Conservation (phyloP, 2,797 vertebrate species). For the Otolemur crassicaudatus region DNA sequence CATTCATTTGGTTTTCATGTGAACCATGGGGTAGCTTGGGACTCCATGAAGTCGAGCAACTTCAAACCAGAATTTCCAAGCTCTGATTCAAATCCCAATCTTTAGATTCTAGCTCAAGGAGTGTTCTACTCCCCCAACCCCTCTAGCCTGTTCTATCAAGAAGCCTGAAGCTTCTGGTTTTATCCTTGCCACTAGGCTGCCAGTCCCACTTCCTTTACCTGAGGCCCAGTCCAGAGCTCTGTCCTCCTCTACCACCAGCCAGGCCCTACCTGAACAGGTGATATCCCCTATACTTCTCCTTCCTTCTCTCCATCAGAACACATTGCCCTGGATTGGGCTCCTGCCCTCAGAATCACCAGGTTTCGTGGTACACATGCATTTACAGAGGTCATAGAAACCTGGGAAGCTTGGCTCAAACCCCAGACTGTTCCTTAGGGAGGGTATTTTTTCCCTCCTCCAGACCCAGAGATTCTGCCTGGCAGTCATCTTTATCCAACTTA, state of each 20-base stretch:
- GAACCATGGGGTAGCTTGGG: not conserved
- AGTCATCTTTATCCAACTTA: not conserved
- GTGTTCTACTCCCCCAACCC: not conserved
- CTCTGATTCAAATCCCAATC: not conserved
- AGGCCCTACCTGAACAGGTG: not conserved
- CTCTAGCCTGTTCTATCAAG: not conserved
- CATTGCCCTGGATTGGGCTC: not conserved
- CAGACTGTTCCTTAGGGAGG: not conserved
- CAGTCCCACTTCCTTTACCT: not conserved
- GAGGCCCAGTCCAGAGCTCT: not conserved
- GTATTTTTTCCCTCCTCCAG: not conserved
- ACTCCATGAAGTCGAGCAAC: not conserved
- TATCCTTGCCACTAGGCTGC: not conserved
- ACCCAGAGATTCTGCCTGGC: not conserved
- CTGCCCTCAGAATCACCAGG: not conserved
- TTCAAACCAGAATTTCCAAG: not conserved
- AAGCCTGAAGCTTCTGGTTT: not conserved
- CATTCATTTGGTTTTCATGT: not conserved
- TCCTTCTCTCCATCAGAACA: not conserved
- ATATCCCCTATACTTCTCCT: not conserved
- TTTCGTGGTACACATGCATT: not conserved
- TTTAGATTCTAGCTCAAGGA: not conserved
- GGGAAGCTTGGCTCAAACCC: not conserved
- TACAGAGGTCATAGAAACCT: not conserved
- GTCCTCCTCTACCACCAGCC: not conserved